These are phyloP conservation scores for Mobula hypostoma DNA, from an alignment of 2,113 vertebrate genomes.

Conservation along the genomic window DNA sequence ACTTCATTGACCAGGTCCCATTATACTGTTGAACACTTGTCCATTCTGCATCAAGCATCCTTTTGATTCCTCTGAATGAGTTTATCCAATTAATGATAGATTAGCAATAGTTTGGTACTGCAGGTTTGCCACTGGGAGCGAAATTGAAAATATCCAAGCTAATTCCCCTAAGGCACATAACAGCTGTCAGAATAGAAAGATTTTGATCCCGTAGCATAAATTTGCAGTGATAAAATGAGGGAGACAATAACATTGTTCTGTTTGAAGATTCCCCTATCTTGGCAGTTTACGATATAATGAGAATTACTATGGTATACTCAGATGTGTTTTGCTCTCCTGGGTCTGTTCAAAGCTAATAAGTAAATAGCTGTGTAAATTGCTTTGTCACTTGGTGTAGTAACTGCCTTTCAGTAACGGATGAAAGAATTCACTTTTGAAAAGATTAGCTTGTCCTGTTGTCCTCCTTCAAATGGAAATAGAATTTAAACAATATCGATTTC, in stretches of 20 bases:
- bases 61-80: slow-evolving; percentile 11
- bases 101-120: not conserved
- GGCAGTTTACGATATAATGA: slow-evolving; percentile 28
- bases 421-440: slow-evolving; percentile 13
- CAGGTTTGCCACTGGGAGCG: not conserved
- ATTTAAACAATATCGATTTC: not conserved
- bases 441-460: not conserved
- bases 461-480: not conserved
- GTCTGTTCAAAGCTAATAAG: slow-evolving; percentile 34
- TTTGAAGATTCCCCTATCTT: not conserved
- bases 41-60: not conserved
- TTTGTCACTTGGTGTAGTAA: slow-evolving; percentile 10
- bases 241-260: not conserved
- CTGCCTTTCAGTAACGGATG: not conserved
- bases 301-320: not conserved
- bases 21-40: not conserved
- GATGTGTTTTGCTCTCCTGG: not conserved
- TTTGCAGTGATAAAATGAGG: not conserved
- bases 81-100: slow-evolving; percentile 18
- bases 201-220: not conserved
- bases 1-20: not conserved
- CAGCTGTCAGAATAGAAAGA: slow-evolving; percentile 19
- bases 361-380: slow-evolving; percentile 29
- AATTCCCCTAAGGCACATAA: not conserved
- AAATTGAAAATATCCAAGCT: slow-evolving; percentile 27